These are phyloP conservation scores for Lepus europaeus DNA, from an alignment of 2,113 vertebrate species.

Conservation along the genomic window DNA sequence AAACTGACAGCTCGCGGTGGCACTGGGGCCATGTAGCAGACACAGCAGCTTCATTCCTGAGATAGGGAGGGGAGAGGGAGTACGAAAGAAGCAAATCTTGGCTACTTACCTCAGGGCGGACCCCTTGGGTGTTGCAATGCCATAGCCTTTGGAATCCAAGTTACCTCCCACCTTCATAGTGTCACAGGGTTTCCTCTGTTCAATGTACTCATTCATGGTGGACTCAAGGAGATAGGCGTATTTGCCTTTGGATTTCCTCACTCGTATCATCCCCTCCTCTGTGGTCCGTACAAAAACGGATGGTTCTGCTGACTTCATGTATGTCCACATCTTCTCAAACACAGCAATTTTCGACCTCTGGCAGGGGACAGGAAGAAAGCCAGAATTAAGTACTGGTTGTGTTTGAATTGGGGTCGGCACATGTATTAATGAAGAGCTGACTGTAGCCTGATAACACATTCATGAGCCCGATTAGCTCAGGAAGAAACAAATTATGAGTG, in stretches of 20 bases:
- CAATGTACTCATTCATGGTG: conserved; percentile 99
- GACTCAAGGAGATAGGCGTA: conserved; percentile 99
- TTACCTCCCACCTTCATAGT: conserved; percentile 99
- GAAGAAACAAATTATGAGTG: conserved; percentile 81
- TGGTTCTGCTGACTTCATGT: conserved; percentile 99
- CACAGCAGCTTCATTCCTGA: conserved; percentile 68
- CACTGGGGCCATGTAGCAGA: conserved; percentile 49
- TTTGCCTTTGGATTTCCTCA: conserved; percentile 99
- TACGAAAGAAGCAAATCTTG: conserved; percentile 78
- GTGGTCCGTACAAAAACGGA: conserved; percentile 99
- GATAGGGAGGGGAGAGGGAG: conserved; percentile 71
- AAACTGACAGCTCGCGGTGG: neutral
- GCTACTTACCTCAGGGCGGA: conserved; percentile 96
- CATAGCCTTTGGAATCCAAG: conserved; percentile 99
- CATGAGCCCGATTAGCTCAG: conserved; percentile 57
- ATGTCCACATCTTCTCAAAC: conserved; percentile 99
- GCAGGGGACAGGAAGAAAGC: conserved; percentile 80
- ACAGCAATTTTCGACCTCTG: conserved; percentile 99
- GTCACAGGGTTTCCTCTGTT: conserved; percentile 98
- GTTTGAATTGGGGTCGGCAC: conserved; percentile 39
- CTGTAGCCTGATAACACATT: conserved; percentile 67
- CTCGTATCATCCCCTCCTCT: conserved; percentile 97
- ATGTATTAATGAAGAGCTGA: conserved; percentile 72
- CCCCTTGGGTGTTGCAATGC: conserved; percentile 98
- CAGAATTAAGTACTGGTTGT: conserved; percentile 64